phyloP scores from a whole-genome alignment of 2,113 vertebrate genomes.

The Callipepla squamata region DNA sequence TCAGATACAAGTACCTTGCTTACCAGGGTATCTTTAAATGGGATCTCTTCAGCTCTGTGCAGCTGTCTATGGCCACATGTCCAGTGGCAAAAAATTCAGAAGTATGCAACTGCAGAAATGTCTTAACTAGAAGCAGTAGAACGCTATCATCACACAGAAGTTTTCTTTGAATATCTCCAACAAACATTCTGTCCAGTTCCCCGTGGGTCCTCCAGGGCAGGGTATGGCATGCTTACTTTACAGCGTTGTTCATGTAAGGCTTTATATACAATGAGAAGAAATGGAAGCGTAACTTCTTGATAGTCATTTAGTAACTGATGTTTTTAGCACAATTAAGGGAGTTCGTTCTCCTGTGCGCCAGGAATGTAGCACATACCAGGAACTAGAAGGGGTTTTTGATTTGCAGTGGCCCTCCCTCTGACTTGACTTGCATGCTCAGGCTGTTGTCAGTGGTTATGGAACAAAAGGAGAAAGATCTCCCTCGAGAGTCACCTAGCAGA shows the following conservation, averaged over 20 bases:
- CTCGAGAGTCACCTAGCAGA: neutral
- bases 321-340: neutral
- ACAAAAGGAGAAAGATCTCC: neutral
- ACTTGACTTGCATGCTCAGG: neutral
- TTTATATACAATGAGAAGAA: neutral
- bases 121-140: neutral
- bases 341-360: neutral
- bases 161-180: neutral
- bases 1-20: neutral
- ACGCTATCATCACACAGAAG: fast-evolving
- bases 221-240: neutral
- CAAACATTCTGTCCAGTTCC: neutral
- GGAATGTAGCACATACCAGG: neutral
- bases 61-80: neutral
- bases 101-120: fast-evolving
- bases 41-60: neutral
- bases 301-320: neutral
- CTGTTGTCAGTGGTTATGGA: neutral
- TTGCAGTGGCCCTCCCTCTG: neutral
- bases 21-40: neutral
- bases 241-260: neutral
- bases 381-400: neutral
- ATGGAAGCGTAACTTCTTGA: neutral
- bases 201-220: neutral
- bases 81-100: neutral